Conservation (phyloP, 2,797 vertebrate species). For the Brachyrhaphis roseni region DNA sequence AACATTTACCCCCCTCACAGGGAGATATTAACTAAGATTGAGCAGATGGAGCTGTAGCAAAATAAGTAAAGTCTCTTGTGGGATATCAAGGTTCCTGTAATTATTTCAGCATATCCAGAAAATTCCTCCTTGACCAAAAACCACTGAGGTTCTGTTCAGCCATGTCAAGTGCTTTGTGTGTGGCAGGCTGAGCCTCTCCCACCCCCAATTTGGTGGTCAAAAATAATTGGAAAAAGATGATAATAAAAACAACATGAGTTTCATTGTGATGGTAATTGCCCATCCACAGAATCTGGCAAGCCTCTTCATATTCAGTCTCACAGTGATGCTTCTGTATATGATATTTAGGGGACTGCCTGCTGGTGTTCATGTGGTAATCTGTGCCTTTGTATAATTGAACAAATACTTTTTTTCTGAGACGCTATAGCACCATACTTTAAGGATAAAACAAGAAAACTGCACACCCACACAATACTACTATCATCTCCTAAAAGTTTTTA, state of each 20-base stretch:
- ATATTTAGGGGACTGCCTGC: constrained; percentile 62
- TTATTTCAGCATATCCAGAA: constrained; percentile 65
- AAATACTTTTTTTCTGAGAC: constrained; percentile 40
- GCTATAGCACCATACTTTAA: constrained; percentile 58
- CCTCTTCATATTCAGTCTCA: constrained; percentile 61
- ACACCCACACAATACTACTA: constrained; percentile 67
- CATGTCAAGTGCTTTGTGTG: constrained; percentile 42
- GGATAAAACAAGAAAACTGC: constrained; percentile 62
- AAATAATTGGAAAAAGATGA: constrained; percentile 23
- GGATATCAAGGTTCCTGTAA: constrained; percentile 47
- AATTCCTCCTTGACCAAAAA: constrained; percentile 33
- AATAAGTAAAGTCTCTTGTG: constrained; percentile 15
- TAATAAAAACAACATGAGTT: constrained; percentile 39
- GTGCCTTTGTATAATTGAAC: constrained; percentile 54
- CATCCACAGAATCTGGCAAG: constrained; percentile 41
- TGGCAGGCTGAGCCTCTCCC: constrained; percentile 37
- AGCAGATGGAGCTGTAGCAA: constrained; percentile 27
- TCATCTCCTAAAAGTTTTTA: constrained; percentile 65
- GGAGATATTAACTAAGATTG: constrained; percentile 31
- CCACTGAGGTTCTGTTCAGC: constrained; percentile 34
- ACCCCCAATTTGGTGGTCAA: constrained; percentile 30
- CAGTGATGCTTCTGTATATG: constrained; percentile 67
- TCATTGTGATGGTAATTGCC: constrained; percentile 74
- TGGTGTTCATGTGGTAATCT: constrained; percentile 79
- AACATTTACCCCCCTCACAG: constrained; percentile 18